Conservation (phyloP, 2,888 invertebrate species). For the Psococerastis gibbosa region DNA sequence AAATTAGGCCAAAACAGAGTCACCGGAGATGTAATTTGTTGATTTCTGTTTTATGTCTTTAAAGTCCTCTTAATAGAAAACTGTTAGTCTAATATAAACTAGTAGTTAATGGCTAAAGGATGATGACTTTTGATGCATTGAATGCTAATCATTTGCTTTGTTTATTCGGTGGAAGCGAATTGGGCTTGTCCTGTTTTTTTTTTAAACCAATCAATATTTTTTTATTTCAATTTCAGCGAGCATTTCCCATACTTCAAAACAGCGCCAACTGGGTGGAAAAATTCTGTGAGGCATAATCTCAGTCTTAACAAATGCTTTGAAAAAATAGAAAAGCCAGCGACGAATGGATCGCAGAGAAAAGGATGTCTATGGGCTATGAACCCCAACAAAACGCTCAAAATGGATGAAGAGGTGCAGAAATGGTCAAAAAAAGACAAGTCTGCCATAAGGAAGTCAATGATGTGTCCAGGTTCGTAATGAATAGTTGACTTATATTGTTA, state of each 20-base stretch:
- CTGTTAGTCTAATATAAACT: no score
- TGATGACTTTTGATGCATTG: no score
- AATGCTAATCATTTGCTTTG: no score
- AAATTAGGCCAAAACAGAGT: no score
- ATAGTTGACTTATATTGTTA: no score
- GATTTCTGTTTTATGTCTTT: no score
- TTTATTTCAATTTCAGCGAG: constrained; percentile 44
- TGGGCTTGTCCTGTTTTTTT: no score
- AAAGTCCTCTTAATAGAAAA: no score
- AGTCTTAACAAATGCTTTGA: constrained; percentile 97
- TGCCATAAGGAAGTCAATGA: constrained; percentile 85
- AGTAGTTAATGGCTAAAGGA: no score
- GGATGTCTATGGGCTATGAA: constrained; percentile 94
- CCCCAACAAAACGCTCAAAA: constrained; percentile 82
- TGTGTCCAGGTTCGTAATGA: constrained; percentile 70
- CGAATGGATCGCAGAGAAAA: constrained; percentile 54
- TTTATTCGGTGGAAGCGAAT: no score
- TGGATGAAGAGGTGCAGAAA: constrained; percentile 96
- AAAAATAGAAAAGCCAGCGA: constrained; percentile 88
- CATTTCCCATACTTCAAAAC: constrained; percentile 98
- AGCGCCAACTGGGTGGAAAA: constrained; percentile 97
- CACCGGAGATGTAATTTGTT: no score
- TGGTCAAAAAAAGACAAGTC: constrained; percentile 91
- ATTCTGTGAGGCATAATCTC: constrained; percentile 92
- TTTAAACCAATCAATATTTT: constrained; percentile 10